These are phyloP conservation scores for Sprattus sprattus DNA, from an alignment of 2,113 vertebrate genomes.

Conservation along the genomic window DNA sequence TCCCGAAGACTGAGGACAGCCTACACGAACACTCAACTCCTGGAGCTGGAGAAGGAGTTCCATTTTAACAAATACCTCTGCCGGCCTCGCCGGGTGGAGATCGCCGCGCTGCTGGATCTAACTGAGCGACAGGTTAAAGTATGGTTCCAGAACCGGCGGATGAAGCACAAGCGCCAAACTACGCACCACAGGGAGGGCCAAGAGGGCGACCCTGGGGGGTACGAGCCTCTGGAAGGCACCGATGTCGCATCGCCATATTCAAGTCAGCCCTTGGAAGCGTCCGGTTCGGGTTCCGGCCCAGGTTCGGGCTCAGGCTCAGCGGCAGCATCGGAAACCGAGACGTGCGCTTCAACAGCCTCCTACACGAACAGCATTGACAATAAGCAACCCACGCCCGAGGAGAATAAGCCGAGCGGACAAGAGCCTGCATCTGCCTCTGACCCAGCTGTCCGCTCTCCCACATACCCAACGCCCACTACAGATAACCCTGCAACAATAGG, in stretches of 20 bases:
- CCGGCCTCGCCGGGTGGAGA: constrained; percentile 89
- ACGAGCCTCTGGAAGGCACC: constrained; percentile 75
- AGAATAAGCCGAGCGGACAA: constrained; percentile 48
- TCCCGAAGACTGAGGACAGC: constrained; percentile 88
- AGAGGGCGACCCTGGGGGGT: constrained; percentile 70
- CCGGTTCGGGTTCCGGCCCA: constrained; percentile 45
- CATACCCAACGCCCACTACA: constrained; percentile 56
- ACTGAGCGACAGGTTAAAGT: constrained; percentile 96
- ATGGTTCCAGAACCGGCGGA: constrained; percentile 97
- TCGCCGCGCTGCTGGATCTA: constrained; percentile 90
- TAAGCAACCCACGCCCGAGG: constrained; percentile 65
- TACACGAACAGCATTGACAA: constrained; percentile 68
- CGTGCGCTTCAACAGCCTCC: constrained; percentile 51
- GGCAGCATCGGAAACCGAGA: constrained; percentile 60
- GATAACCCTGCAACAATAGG: constrained; percentile 58
- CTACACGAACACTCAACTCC: constrained; percentile 94
- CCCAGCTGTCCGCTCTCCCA: constrained; percentile 53
- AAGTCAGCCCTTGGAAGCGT: constrained; percentile 67
- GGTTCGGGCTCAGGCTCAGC: constrained; percentile 54
- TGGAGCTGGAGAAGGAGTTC: constrained; percentile 98
- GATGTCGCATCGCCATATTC: constrained; percentile 73
- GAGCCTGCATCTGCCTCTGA: constrained; percentile 57
- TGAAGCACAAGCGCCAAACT: constrained; percentile 95
- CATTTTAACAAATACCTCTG: constrained; percentile 97
- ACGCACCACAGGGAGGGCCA: constrained; percentile 80